These are phyloP conservation scores for Mesochorus sp. DNA, from an alignment of 2,888 invertebrate genomes.

Conservation along the genomic window DNA sequence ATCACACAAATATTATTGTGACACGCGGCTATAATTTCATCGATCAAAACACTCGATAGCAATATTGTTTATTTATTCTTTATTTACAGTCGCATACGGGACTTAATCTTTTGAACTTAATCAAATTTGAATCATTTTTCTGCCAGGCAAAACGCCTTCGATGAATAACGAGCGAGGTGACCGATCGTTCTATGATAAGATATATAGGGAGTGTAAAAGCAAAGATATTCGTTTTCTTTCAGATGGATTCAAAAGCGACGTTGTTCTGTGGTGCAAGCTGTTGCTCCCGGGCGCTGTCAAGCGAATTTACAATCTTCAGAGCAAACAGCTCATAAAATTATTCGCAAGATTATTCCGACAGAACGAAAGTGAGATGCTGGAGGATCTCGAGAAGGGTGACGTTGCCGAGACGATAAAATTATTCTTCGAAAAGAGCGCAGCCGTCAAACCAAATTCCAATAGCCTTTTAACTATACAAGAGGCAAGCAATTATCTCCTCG, in stretches of 20 bases:
- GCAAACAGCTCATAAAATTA: slow-evolving; percentile 94
- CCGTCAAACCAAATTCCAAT: slow-evolving; percentile 85
- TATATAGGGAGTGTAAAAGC: too few relatives aligned
- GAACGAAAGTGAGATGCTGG: slow-evolving; percentile 91
- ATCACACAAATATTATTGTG: too few relatives aligned
- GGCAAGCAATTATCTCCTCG: slow-evolving; percentile 62
- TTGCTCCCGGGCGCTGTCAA: slow-evolving; percentile 92
- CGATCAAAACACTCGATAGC: too few relatives aligned
- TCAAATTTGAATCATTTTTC: too few relatives aligned
- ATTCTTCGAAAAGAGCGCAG: slow-evolving; percentile 88
- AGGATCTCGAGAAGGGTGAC: slow-evolving; percentile 94
- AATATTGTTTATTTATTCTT: too few relatives aligned
- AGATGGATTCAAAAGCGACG: slow-evolving; percentile 89
- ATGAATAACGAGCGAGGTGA: too few relatives aligned
- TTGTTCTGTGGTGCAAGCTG: slow-evolving; percentile 91
- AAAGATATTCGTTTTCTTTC: too few relatives aligned
- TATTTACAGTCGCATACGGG: too few relatives aligned
- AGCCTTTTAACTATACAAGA: slow-evolving; percentile 90
- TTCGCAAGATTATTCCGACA: slow-evolving; percentile 91
- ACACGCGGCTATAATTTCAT: too few relatives aligned
- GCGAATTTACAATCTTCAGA: slow-evolving; percentile 95
- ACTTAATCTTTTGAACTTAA: too few relatives aligned
- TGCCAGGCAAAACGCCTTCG: too few relatives aligned
- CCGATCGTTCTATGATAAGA: too few relatives aligned
- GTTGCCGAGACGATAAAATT: slow-evolving; percentile 92